phyloP scores from a whole-genome alignment of 2,797 vertebrate genomes.

The Coregonus sp. region DNA sequence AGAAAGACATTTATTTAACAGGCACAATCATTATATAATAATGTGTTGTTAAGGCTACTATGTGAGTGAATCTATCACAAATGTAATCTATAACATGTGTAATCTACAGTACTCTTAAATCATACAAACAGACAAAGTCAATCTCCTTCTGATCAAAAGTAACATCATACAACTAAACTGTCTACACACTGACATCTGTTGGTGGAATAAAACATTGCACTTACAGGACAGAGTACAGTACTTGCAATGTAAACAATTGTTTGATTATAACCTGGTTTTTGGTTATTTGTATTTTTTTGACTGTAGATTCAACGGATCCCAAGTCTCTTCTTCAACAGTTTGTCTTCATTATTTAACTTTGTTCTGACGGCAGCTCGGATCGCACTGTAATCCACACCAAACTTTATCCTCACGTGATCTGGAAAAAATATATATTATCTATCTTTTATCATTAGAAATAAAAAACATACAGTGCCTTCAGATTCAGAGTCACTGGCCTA shows the following conservation, averaged over 20 bases:
- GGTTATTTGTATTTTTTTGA: neutral
- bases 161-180: neutral
- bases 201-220: conserved; percentile 1
- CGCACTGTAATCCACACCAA: conserved; percentile 66
- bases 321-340: conserved; percentile 75
- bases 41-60: conserved; percentile 1
- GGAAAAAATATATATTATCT: conserved; percentile 9
- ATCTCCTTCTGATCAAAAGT: neutral
- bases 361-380: conserved; percentile 75
- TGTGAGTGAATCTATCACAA: neutral
- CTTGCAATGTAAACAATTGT: neutral
- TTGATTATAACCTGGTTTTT: neutral
- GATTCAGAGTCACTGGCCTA: too few relatives aligned
- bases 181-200: conserved; percentile 15
- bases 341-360: conserved; percentile 77
- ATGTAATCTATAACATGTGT: neutral
- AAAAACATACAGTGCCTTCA: neutral
- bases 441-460: neutral
- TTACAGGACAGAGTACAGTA: neutral
- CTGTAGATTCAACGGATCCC: conserved; percentile 53
- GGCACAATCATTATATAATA: neutral
- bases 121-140: conserved; percentile 1
- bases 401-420: conserved; percentile 72
- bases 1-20: neutral
- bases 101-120: neutral